Percentiles rank a stretch among this genome's conserved stretches.
Conservation (phyloP, 2,797 vertebrate species). For the Ceyx erithaca region DNA sequence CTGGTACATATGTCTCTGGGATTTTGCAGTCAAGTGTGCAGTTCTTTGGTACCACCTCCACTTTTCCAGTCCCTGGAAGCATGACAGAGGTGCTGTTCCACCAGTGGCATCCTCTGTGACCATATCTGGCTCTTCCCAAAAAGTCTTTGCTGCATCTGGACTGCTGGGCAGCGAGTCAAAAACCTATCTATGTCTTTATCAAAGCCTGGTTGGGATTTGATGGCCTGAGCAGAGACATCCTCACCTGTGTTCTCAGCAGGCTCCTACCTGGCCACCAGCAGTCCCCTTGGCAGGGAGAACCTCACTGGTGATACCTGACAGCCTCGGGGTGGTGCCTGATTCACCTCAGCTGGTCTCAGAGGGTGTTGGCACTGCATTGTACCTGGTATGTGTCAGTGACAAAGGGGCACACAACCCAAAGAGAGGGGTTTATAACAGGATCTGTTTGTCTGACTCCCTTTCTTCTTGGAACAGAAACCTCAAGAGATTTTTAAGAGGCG, state of each 20-base stretch:
- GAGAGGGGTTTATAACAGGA: not conserved
- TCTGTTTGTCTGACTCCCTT: not conserved
- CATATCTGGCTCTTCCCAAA: not conserved
- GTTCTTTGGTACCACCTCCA: not conserved
- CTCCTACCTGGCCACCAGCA: not conserved
- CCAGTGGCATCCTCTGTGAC: not conserved
- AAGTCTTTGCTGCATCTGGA: fast-evolving
- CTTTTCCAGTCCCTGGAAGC: not conserved
- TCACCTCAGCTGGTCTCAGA: fast-evolving
- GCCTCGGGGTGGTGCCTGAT: not conserved
- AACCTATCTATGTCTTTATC: not conserved
- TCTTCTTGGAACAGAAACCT: not conserved
- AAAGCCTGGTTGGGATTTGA: not conserved
- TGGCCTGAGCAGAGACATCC: not conserved
- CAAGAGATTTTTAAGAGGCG: not conserved
- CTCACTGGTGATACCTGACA: not conserved
- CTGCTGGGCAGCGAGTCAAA: not conserved
- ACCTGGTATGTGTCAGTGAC: not conserved
- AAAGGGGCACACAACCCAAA: not conserved
- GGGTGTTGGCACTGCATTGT: not conserved
- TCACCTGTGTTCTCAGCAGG: not conserved
- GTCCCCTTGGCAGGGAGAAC: not conserved
- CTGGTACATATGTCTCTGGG: not conserved
- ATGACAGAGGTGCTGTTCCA: not conserved
- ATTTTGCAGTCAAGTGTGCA: not conserved